Percentiles rank a stretch among this genome's conserved stretches.
phyloP scores from a whole-genome alignment of 2,797 vertebrate genomes.

The Hephaestus fuliginosus region DNA sequence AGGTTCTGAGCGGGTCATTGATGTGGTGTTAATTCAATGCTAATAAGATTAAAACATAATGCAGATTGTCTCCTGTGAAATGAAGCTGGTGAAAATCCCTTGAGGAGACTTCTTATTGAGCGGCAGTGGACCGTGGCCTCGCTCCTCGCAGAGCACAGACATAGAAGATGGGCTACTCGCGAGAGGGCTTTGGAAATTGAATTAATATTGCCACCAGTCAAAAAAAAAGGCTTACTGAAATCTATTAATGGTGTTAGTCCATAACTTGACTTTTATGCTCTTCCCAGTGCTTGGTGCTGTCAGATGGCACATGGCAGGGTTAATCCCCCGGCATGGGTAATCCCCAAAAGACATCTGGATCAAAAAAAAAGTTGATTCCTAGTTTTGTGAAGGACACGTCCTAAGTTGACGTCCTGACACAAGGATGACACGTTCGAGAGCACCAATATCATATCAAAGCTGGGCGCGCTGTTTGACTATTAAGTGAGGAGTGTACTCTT shows the following conservation, averaged over 20 bases:
- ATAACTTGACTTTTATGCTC: slow-evolving; percentile 77
- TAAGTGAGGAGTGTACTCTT: not conserved
- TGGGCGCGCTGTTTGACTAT: not conserved
- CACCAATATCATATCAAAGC: slow-evolving; percentile 16
- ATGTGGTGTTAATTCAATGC: slow-evolving; percentile 66
- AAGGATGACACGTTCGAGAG: slow-evolving; percentile 3
- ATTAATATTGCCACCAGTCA: slow-evolving; percentile 74
- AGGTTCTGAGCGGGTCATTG: slow-evolving; percentile 56
- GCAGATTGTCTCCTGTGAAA: slow-evolving; percentile 64
- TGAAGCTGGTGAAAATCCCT: slow-evolving; percentile 57
- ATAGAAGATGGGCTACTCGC: slow-evolving; percentile 50
- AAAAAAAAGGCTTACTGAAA: slow-evolving; percentile 72
- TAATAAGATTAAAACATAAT: slow-evolving; percentile 78
- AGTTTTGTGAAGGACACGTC: slow-evolving; percentile 64
- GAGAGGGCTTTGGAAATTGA: slow-evolving; percentile 66
- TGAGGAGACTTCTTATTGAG: slow-evolving; percentile 61
- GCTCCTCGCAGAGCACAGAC: slow-evolving; percentile 41
- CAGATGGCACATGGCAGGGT: slow-evolving; percentile 67
- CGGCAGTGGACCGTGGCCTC: slow-evolving; percentile 60
- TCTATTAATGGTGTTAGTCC: slow-evolving; percentile 80
- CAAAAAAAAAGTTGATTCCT: slow-evolving; percentile 59
- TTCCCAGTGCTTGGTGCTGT: slow-evolving; percentile 63
- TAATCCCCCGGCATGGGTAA: slow-evolving; percentile 79
- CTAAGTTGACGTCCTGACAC: slow-evolving; percentile 21
- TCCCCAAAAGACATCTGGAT: slow-evolving; percentile 77